Conservation (phyloP, 2,888 invertebrate species). For the Megalurothrips usitatus region DNA sequence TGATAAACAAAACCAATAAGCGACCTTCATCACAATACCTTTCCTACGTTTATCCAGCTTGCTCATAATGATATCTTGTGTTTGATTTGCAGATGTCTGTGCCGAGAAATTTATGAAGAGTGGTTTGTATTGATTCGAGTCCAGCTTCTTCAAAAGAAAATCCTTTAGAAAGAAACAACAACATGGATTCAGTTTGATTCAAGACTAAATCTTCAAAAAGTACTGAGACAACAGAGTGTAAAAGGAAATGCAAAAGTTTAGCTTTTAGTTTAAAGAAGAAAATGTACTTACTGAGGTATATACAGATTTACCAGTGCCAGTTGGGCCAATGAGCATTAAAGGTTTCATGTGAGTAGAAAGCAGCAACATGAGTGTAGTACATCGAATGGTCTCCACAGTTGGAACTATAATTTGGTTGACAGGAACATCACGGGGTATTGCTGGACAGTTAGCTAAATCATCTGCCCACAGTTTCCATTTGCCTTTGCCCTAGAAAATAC, state of each 20-base stretch:
- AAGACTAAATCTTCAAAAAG: constrained; percentile 64
- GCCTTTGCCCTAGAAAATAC: constrained; percentile 65
- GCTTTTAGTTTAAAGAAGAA: background rate
- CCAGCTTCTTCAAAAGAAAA: constrained; percentile 73
- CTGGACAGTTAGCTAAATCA: constrained; percentile 66
- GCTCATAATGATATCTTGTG: constrained; percentile 91
- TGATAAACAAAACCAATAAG: background rate
- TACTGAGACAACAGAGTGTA: constrained; percentile 27
- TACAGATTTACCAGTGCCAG: constrained; percentile 92
- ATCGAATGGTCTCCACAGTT: constrained; percentile 84
- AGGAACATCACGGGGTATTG: constrained; percentile 82
- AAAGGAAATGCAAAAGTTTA: background rate
- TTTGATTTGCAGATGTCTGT: constrained; percentile 88
- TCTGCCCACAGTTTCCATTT: constrained; percentile 92
- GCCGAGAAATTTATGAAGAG: constrained; percentile 89
- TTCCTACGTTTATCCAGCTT: constrained; percentile 89
- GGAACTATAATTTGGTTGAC: constrained; percentile 94
- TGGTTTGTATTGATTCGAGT: constrained; percentile 74
- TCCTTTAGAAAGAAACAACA: constrained; percentile 52
- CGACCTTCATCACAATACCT: constrained; percentile 49
- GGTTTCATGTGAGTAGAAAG: constrained; percentile 77
- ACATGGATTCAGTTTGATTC: constrained; percentile 48
- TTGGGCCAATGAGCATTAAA: constrained; percentile 85
- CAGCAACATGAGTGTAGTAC: constrained; percentile 71
- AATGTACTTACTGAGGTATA: constrained; percentile 64